phyloP scores from a whole-genome alignment of 2,888 invertebrate genomes.

The Cryptocephalus moraei region DNA sequence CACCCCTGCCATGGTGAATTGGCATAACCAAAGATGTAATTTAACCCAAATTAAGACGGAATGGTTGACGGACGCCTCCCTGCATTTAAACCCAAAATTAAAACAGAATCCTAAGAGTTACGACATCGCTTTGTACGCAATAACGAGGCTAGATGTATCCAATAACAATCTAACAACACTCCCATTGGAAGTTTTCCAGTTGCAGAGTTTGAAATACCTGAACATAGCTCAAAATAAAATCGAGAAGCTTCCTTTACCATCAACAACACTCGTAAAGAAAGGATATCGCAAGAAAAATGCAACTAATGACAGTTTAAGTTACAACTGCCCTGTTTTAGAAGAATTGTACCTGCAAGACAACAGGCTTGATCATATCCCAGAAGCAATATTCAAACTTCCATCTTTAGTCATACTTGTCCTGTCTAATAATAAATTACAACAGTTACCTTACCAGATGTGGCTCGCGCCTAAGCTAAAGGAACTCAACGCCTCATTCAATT shows the following conservation, averaged over 20 bases:
- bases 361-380: conserved; percentile 71
- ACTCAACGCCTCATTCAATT: conserved; percentile 81
- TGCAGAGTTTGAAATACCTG: conserved; percentile 71
- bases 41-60: conserved; percentile 62
- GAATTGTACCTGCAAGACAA: conserved; percentile 91
- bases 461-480: conserved; percentile 75
- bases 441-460: conserved; percentile 80
- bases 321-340: conserved; percentile 71
- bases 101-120: conserved; percentile 56
- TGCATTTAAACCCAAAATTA: conserved; percentile 75
- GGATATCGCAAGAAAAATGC: conserved; percentile 25
- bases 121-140: conserved; percentile 71
- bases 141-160: conserved; percentile 89
- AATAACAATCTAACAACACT: conserved; percentile 73
- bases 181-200: conserved; percentile 73
- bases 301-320: conserved; percentile 34
- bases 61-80: conserved; percentile 77
- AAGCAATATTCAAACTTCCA: conserved; percentile 72
- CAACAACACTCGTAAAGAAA: conserved; percentile 28
- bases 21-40: conserved; percentile 73
- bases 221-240: conserved; percentile 86
- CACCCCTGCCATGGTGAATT: conserved; percentile 80
- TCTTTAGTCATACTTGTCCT: conserved; percentile 73
- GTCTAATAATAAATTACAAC: conserved; percentile 86
- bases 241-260: conserved; percentile 55